phyloP scores from a whole-genome alignment of 2,113 vertebrate genomes.

The Caranx melampygus region DNA sequence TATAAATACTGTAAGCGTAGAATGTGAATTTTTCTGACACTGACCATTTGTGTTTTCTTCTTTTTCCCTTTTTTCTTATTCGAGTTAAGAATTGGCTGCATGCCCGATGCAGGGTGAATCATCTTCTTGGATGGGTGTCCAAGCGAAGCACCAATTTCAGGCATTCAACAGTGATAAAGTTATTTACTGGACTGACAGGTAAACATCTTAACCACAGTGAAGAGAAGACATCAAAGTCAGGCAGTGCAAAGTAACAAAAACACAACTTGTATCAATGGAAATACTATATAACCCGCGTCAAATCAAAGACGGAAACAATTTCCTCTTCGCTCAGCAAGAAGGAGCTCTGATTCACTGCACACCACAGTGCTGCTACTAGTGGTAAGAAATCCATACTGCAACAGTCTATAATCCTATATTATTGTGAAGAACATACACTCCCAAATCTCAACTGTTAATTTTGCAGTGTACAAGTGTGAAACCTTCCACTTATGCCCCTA shows the following conservation, averaged over 20 bases:
- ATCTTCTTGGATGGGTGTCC: background rate
- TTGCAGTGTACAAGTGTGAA: background rate
- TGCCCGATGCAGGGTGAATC: background rate
- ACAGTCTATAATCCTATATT: background rate
- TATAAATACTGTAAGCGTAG: background rate
- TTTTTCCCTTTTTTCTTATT: too few relatives aligned
- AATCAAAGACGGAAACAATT: background rate
- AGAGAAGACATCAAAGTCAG: background rate
- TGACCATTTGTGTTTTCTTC: background rate
- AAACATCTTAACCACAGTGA: background rate
- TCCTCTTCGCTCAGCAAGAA: background rate
- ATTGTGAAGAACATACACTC: background rate
- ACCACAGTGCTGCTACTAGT: background rate
- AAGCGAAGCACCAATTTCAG: background rate
- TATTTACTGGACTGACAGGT: background rate
- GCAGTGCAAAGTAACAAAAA: background rate
- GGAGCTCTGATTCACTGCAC: background rate
- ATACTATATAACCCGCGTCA: background rate
- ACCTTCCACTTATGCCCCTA: background rate
- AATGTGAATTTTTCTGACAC: too few relatives aligned
- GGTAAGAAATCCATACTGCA: background rate
- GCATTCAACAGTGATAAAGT: background rate
- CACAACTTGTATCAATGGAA: background rate
- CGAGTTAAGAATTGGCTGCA: background rate
- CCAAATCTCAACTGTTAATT: background rate